Evolutionary conservation across 2,113 vertebrate genomes (phyloP), one percentile per base, ranked within the genome.

Genomic region (Okapia johnstoni): DNA sequence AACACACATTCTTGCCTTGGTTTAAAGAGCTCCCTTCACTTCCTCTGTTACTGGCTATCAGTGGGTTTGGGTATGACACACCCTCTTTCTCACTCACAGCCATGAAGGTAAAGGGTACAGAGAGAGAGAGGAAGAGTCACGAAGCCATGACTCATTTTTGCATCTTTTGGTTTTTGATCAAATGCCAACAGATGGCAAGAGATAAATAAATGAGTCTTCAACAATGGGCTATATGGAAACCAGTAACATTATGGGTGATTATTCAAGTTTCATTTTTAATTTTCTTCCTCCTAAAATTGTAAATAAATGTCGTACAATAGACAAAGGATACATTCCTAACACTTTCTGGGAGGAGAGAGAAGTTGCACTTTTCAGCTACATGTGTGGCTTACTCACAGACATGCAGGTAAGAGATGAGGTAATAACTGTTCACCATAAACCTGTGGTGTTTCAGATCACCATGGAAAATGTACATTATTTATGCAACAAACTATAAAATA

Each of bases 61-160:
- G 85, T 77, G 58, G 95, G 94, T 96, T 96, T 97, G 90, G 85
- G 46, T 92, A 81, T 96, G 94, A 97, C 94, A 96, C 17, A 54
- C 77, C 97, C 93, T 84, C 95, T 60, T 70, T 92, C 81, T 96
- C 90, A 50, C 94, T 96, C 96, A 85, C 36, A 87, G 81, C 70
- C 70, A 8, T 84, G 43, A 93, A 97, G 70, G 86, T 79, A 94
- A 96, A 96, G 88, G 88, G 88, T 54, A 77, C 85, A 89, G 33
- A 57, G 73, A 97, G 93, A 96, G 88, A 96, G 85, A 95, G 97
- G 70, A 79, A 94, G 94, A 55, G 26, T 96, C 90, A 95, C 9
- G 14, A 91, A 98, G 86, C 46, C 73, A 50, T 98, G 97, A 98
- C 96, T 98, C 98, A 98, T 98, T 97, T 96, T 94, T 86, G 92